Conservation (phyloP, 1,140 invertebrate species). For the Pseudachorutes palmiensis region DNA sequence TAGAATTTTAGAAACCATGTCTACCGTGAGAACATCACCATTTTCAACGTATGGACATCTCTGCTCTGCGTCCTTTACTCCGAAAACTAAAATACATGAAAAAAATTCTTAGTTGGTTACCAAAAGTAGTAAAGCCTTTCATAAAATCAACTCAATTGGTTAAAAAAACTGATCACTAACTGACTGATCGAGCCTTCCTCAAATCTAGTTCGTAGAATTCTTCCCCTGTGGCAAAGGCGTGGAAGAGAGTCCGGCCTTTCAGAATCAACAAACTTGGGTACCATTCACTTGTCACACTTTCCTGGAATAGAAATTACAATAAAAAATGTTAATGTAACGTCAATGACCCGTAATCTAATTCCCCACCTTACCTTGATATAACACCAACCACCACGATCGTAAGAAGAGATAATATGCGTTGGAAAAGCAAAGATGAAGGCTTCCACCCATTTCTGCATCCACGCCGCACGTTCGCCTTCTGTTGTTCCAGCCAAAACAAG, state of each 20-base stretch:
- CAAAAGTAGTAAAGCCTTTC: too few species aligned
- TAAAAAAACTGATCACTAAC: too few species aligned
- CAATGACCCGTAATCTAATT: background rate
- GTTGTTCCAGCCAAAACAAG: slow-evolving; percentile 50
- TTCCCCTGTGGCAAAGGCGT: slow-evolving; percentile 48
- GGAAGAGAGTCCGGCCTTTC: slow-evolving; percentile 58
- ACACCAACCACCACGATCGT: slow-evolving; percentile 56
- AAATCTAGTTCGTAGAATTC: slow-evolving; percentile 59
- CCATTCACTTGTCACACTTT: slow-evolving; percentile 61
- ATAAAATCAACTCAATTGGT: too few species aligned
- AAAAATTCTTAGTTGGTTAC: slow-evolving; percentile 18
- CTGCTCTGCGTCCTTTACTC: slow-evolving; percentile 29
- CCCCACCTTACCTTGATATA: slow-evolving; percentile 53
- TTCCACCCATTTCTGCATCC: slow-evolving; percentile 61
- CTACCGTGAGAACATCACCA: slow-evolving; percentile 41
- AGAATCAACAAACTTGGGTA: slow-evolving; percentile 67
- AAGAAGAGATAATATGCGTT: slow-evolving; percentile 52
- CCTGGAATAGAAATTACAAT: slow-evolving; percentile 43
- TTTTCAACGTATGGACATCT: slow-evolving; percentile 38
- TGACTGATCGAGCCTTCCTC: slow-evolving; percentile 68
- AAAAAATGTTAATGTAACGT: slow-evolving; percentile 7
- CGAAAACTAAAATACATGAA: slow-evolving; percentile 11
- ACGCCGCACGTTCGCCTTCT: slow-evolving; percentile 51
- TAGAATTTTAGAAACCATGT: slow-evolving; percentile 41
- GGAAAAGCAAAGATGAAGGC: slow-evolving; percentile 53